Evolutionary conservation across 1,140 invertebrate genomes (phyloP), one percentile per base, ranked within the genome.

Genomic region (Drosophila gunungcola): DNA sequence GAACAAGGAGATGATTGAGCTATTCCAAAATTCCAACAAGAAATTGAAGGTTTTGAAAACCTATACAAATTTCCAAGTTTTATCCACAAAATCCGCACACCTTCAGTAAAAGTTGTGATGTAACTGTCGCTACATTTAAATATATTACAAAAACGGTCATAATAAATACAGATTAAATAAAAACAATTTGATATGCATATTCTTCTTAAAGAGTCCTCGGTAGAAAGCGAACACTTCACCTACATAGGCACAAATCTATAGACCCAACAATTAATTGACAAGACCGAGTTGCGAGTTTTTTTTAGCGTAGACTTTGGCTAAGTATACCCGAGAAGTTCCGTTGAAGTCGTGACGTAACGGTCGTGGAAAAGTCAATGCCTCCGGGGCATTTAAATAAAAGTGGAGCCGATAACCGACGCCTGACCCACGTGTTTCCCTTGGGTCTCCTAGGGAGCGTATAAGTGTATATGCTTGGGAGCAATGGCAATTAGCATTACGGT

Each of bases 401-500:
- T 45, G 46, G 42, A 74, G 48, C 58, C 67, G 85, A 88, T 89
- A 86, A 86, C 82, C 82, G 78, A 46, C 45, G 75, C 42, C 56
- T 78, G 73, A 80, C 79, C 79, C 82, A 86, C 75, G 82, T 89
- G 82, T 80, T 80, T 34, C 48, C 63, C 32, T 34, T 9, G 11
- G n/a, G 60, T 52, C 52, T 72, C 61, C 36, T 52, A 64, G 64
- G 13, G 67, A 54, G 42, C 12, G 7, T 41, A 32, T 21, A 53
- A 3, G n/a, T 11, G n/a, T 36, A 16, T 38, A 12, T 63, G 43
- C 39, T 51, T 55, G 51, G 16, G 68, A 68, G 25, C 60, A 88
- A 88, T 89, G 64, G 25, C 60, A 88, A 88, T 89, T 89, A 89
- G 61, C 83, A 84, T 73, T 39, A 21, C 16, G 32, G 42, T 89